These are phyloP conservation scores for Genyomyrus donnyi DNA, from an alignment of 2,113 vertebrate genomes.

Conservation along the genomic window DNA sequence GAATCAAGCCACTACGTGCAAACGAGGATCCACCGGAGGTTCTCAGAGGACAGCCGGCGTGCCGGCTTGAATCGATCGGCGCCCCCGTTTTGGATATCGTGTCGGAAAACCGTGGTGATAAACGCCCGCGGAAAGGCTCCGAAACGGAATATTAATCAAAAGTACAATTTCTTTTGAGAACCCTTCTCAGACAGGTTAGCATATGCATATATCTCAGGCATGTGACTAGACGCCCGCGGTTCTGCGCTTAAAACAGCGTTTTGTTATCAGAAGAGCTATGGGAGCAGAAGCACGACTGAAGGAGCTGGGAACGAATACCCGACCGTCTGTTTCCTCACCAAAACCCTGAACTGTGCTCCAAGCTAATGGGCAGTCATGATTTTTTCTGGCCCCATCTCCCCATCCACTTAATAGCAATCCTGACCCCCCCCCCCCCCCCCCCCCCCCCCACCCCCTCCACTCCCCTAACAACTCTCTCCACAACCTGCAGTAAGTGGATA, in stretches of 20 bases:
- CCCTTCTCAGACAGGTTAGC: neutral
- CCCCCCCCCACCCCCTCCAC: too few species aligned
- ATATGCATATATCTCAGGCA: neutral
- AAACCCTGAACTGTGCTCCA: neutral
- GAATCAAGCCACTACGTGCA: neutral
- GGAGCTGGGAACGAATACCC: neutral
- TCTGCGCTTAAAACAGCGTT: neutral
- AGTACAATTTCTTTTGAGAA: neutral
- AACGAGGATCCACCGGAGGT: neutral
- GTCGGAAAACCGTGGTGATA: neutral
- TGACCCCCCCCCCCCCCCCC: neutral
- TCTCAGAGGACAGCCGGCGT: neutral
- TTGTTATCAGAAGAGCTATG: neutral
- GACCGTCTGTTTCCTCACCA: neutral
- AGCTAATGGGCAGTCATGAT: neutral
- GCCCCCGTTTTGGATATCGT: too few species aligned
- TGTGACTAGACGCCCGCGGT: neutral
- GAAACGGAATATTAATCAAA: neutral
- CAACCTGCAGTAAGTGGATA: too few species aligned
- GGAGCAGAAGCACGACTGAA: neutral
- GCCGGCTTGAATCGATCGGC: neutral
- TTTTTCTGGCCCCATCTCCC: neutral
- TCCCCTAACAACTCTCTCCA: too few species aligned
- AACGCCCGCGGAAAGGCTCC: neutral
- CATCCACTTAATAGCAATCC: neutral